These are phyloP conservation scores for Burhinus oedicnemus DNA, from an alignment of 2,113 vertebrate genomes.

Conservation along the genomic window DNA sequence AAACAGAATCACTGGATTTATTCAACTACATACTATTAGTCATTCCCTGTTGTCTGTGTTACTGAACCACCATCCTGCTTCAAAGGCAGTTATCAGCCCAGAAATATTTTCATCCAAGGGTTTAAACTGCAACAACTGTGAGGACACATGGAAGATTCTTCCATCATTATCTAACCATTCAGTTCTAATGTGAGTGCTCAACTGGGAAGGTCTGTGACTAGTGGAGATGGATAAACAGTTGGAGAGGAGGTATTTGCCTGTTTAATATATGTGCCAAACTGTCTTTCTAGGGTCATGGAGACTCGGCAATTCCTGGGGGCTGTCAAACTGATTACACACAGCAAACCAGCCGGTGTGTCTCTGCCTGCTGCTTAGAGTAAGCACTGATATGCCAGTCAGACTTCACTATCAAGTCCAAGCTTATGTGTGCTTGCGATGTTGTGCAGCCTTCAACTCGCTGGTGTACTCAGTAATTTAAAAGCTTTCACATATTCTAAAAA, in stretches of 20 bases:
- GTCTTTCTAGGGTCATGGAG: background rate
- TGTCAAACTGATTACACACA: conserved; percentile 25
- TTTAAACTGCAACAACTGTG: conserved; percentile 48
- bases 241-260: conserved; percentile 16
- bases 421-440: background rate
- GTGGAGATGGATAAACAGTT: conserved; percentile 23
- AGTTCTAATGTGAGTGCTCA: background rate
- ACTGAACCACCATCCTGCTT: background rate
- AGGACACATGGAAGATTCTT: conserved; percentile 62
- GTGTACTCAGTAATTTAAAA: background rate
- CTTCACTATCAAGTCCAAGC: background rate
- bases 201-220: background rate
- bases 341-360: background rate
- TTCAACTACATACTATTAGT: background rate
- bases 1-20: background rate
- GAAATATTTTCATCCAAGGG: conserved; percentile 11
- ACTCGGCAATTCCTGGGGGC: background rate
- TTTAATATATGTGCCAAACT: background rate
- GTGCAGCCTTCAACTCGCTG: background rate
- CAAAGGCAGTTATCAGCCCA: background rate
- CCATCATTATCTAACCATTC: conserved; percentile 41
- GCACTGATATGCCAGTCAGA: background rate
- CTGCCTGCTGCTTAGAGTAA: conserved; percentile 8
- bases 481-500: background rate
- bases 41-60: background rate